These are phyloP conservation scores for Sanderia malayensis DNA, from an alignment of 30 jellyfish, hydroid and myxozoan genomes.

Conservation along the genomic window DNA sequence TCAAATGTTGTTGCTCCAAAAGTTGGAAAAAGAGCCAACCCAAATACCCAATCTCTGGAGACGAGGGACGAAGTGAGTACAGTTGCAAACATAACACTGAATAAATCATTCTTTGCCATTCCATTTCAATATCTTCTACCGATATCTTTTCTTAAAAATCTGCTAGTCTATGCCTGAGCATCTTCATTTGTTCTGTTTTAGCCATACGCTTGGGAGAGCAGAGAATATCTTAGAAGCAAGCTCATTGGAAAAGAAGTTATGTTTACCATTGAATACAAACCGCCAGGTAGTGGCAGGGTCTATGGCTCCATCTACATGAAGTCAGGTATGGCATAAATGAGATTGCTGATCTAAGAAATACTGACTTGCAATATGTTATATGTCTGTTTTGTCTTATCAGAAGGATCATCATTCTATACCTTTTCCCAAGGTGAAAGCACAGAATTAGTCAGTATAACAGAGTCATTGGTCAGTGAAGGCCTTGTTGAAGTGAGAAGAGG, in stretches of 20 bases:
- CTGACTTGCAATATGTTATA: too few species aligned
- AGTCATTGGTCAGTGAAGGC: constrained; percentile 89
- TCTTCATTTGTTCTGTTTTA: constrained; percentile 30
- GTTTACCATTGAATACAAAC: constrained; percentile 79
- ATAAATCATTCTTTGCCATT: too few species aligned
- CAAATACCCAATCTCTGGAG: constrained; percentile 60
- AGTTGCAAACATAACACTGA: too few species aligned
- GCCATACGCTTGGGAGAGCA: constrained; percentile 99
- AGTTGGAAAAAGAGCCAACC: constrained; percentile 83
- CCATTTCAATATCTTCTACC: too few species aligned
- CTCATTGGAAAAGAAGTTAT: constrained; percentile 89
- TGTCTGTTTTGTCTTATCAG: too few species aligned
- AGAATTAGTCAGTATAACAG: constrained; percentile 68
- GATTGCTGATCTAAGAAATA: too few species aligned
- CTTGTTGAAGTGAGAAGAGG: constrained; percentile 86
- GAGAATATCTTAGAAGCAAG: constrained; percentile 77
- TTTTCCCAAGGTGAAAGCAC: constrained; percentile 57
- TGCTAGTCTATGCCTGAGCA: too few species aligned
- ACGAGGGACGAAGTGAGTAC: constrained; percentile 88
- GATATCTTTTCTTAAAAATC: too few species aligned
- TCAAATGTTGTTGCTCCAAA: constrained; percentile 95
- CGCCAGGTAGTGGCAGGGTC: constrained; percentile 91
- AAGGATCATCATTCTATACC: too few species aligned
- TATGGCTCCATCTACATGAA: constrained; percentile 81
- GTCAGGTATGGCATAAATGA: constrained; percentile 40